Conservation (phyloP, 2,797 vertebrate species). For the Gymnopithys bicolor region DNA sequence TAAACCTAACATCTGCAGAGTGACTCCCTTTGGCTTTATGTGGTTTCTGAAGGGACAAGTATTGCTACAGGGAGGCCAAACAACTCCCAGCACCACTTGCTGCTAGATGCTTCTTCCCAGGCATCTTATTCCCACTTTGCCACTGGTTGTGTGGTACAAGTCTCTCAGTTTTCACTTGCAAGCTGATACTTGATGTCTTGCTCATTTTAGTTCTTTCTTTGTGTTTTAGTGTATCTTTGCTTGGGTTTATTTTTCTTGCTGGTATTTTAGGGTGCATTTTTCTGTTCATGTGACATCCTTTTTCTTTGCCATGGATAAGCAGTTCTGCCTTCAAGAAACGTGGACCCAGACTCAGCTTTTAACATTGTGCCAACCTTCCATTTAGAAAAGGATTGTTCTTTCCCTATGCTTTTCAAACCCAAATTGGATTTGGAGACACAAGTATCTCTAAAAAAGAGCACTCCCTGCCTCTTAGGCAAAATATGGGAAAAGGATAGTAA, state of each 20-base stretch:
- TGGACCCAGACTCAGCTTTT: neutral
- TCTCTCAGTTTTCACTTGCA: neutral
- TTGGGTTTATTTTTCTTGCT: neutral
- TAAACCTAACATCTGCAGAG: neutral
- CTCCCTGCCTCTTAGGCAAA: constrained; percentile 56
- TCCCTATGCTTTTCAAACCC: neutral
- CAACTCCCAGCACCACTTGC: neutral
- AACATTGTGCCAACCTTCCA: neutral
- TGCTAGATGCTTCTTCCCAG: neutral
- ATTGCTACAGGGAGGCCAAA: neutral
- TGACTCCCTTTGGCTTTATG: neutral
- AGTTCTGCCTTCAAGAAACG: neutral
- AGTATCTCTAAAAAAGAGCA: constrained; percentile 26
- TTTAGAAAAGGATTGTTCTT: neutral
- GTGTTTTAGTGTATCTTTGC: neutral
- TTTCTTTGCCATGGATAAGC: neutral
- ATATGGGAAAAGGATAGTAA: constrained; percentile 17
- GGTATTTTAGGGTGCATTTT: neutral
- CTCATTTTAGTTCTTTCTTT: neutral
- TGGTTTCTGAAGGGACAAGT: neutral
- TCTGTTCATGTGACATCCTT: neutral
- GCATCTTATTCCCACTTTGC: neutral
- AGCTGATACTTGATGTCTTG: neutral
- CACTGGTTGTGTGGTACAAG: neutral
- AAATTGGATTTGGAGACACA: neutral